Percentiles rank a stretch among this genome's conserved stretches.
Conservation (phyloP, 2,113 vertebrate genomes). For the Bubo bubo region DNA sequence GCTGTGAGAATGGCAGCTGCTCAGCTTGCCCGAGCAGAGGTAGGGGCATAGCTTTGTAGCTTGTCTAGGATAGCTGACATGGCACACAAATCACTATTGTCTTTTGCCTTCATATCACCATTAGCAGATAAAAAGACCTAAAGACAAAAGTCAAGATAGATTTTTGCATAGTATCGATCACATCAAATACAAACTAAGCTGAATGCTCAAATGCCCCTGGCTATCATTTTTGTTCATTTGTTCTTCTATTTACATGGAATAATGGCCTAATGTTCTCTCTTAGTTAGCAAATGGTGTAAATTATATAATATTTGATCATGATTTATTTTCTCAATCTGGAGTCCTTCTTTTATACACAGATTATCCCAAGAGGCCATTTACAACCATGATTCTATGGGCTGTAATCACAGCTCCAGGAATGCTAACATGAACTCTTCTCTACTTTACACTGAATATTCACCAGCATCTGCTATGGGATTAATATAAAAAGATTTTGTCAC, state of each 20-base stretch:
- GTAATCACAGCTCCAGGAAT: slow-evolving; percentile 59
- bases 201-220: not conserved
- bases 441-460: slow-evolving; percentile 73
- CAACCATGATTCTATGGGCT: not conserved
- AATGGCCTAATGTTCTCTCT: slow-evolving; percentile 23
- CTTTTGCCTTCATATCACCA: not conserved
- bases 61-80: not conserved
- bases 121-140: not conserved
- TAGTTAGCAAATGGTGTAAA: slow-evolving; percentile 33
- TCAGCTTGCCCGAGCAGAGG: not conserved
- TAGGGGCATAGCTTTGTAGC: not conserved
- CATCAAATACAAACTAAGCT: not conserved
- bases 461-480: slow-evolving; percentile 69
- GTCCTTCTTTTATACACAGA: slow-evolving; percentile 34
- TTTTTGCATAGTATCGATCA: not conserved
- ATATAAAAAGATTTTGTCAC: slow-evolving; percentile 62
- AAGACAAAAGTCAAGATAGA: not conserved
- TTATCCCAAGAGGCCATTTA: slow-evolving; percentile 59
- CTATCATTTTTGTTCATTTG: not conserved
- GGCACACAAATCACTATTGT: not conserved
- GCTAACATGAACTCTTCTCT: slow-evolving; percentile 55
- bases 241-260: slow-evolving; percentile 12
- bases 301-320: slow-evolving; percentile 46
- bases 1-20: slow-evolving; percentile 52
- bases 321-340: slow-evolving; percentile 63